phyloP scores from a whole-genome alignment of 2,888 invertebrate species.

The Eupithecia inturbata region DNA sequence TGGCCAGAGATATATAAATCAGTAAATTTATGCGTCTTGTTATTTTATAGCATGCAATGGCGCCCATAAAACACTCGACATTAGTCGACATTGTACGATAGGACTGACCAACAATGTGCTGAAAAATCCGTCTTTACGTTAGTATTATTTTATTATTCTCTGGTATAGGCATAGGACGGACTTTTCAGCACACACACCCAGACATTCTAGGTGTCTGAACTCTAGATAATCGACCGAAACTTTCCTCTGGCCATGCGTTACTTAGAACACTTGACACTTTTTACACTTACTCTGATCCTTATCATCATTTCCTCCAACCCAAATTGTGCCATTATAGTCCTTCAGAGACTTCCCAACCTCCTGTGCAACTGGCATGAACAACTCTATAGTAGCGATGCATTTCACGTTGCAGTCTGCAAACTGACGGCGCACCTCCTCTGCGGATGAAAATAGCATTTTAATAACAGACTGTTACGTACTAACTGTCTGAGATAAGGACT shows the following conservation, averaged over 20 bases:
- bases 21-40: too few relatives aligned
- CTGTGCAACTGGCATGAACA: conserved; percentile 85
- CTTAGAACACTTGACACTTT: not conserved
- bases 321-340: conserved; percentile 85
- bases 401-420: conserved; percentile 86
- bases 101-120: too few relatives aligned
- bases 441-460: conserved; percentile 44
- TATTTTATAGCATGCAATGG: too few relatives aligned
- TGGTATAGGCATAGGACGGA: too few relatives aligned
- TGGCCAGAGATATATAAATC: not conserved
- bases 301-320: conserved; percentile 86
- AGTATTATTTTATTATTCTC: too few relatives aligned
- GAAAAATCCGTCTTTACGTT: too few relatives aligned
- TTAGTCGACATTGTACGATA: too few relatives aligned
- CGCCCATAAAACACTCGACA: too few relatives aligned
- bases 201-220: too few relatives aligned
- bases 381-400: conserved; percentile 86
- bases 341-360: conserved; percentile 81
- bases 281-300: conserved; percentile 60
- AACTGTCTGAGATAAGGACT: conserved; percentile 7
- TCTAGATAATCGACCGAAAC: too few relatives aligned
- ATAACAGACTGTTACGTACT: conserved; percentile 15
- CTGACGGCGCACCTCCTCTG: conserved; percentile 86
- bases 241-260: not conserved
- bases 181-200: too few relatives aligned